These are phyloP conservation scores for Catharus bicknelli DNA, from an alignment of 2,113 vertebrate species.

Conservation along the genomic window DNA sequence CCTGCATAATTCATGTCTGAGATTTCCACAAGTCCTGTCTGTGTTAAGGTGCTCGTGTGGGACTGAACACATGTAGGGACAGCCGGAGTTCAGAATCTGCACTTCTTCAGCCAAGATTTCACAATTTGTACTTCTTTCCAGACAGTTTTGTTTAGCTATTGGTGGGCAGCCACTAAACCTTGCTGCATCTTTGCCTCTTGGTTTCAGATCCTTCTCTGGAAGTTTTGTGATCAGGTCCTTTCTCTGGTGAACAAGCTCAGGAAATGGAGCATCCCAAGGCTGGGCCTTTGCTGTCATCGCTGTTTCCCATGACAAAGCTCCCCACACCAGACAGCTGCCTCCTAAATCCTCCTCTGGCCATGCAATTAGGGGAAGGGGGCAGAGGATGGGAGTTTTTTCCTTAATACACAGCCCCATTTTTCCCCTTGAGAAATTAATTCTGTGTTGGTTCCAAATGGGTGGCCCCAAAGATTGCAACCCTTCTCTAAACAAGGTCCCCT, in stretches of 20 bases:
- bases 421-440: slow-evolving; percentile 29
- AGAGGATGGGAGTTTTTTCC: background rate
- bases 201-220: background rate
- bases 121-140: background rate
- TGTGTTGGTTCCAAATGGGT: slow-evolving; percentile 9
- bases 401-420: background rate
- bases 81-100: background rate
- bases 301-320: background rate
- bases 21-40: background rate
- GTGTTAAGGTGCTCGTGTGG: background rate
- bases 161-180: background rate
- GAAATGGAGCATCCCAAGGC: background rate
- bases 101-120: background rate
- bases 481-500: background rate
- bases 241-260: background rate
- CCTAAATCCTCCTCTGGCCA: background rate
- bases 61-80: background rate
- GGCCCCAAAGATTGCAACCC: background rate
- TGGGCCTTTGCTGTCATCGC: background rate
- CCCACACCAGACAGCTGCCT: background rate
- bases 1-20: background rate
- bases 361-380: background rate
- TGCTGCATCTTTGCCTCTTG: background rate
- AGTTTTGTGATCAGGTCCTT: background rate
- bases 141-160: background rate